Conservation (phyloP, 2,797 vertebrate genomes). For the Eurystomus glaucurus region DNA sequence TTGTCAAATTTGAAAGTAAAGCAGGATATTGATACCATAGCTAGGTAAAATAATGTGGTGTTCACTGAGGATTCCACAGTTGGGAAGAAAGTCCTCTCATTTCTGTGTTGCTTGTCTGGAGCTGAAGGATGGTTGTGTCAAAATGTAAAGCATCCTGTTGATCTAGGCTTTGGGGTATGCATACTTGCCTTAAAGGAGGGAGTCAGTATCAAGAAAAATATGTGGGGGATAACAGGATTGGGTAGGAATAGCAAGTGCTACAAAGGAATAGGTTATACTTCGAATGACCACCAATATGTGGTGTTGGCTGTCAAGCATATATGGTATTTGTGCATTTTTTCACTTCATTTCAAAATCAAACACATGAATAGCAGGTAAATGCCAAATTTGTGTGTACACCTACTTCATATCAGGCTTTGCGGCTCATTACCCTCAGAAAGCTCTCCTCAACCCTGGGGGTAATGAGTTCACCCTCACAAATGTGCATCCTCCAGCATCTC, state of each 20-base stretch:
- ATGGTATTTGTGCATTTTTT: constrained; percentile 22
- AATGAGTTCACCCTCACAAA: constrained; percentile 39
- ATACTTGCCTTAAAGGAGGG: neutral
- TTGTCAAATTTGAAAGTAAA: neutral
- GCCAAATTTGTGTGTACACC: constrained; percentile 6
- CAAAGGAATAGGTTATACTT: neutral
- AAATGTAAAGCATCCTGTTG: neutral
- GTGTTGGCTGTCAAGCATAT: neutral
- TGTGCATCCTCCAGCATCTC: neutral
- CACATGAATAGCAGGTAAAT: neutral
- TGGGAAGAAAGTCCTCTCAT: neutral
- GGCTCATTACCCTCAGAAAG: constrained; percentile 11
- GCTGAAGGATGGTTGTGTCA: neutral
- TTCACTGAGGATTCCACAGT: neutral
- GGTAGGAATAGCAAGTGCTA: neutral
- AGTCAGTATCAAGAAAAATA: neutral
- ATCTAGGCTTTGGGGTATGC: neutral
- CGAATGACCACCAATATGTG: neutral
- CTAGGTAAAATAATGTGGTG: neutral
- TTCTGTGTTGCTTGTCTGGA: neutral
- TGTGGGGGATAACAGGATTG: neutral
- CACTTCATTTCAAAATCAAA: constrained; percentile 58
- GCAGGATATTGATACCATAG: neutral
- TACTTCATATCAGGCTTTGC: constrained; percentile 31
- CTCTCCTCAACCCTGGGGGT: neutral